These are phyloP conservation scores for Urosaurus nigricauda DNA, from an alignment of 2,797 vertebrate genomes.

Conservation along the genomic window DNA sequence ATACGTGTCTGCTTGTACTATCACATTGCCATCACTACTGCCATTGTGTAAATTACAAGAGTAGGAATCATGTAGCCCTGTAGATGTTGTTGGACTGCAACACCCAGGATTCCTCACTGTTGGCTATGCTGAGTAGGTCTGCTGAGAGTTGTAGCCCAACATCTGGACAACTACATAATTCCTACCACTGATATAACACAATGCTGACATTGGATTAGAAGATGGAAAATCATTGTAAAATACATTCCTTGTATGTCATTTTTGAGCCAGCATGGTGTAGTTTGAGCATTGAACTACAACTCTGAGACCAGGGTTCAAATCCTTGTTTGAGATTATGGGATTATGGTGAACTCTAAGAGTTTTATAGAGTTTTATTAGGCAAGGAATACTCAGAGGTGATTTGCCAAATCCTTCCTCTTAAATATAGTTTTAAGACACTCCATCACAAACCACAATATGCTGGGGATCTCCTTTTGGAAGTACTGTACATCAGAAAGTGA, in stretches of 20 bases:
- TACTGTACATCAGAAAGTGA: background rate
- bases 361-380: too few species aligned
- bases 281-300: too few species aligned
- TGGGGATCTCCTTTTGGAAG: background rate
- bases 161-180: background rate
- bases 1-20: background rate
- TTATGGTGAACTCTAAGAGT: too few species aligned
- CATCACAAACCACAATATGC: background rate
- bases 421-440: background rate
- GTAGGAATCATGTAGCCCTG: too few species aligned
- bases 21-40: background rate
- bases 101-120: background rate
- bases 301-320: too few species aligned
- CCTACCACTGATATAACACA: background rate
- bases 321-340: too few species aligned
- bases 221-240: background rate
- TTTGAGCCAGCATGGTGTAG: background rate
- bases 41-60: too few species aligned
- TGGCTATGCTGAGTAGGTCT: too few species aligned
- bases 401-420: too few species aligned
- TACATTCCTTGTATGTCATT: background rate
- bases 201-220: background rate
- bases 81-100: background rate
- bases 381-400: too few species aligned
- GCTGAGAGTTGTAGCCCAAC: too few species aligned